These are phyloP conservation scores for Chymomyza amoena DNA, from an alignment of 2,888 invertebrate genomes.

Conservation along the genomic window DNA sequence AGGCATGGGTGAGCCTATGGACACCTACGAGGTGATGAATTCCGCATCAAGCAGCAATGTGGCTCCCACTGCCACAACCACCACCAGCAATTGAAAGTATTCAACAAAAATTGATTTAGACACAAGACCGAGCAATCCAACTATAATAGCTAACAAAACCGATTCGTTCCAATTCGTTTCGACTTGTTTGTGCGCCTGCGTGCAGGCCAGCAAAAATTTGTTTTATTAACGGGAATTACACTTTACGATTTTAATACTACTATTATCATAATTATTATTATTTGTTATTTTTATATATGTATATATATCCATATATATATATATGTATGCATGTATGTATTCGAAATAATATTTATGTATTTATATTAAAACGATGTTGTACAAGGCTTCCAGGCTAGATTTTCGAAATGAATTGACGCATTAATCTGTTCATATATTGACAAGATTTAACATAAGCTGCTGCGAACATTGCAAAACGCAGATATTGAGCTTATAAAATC, in stretches of 20 bases:
- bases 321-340: slow-evolving; percentile 57
- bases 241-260: slow-evolving; percentile 69
- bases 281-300: slow-evolving; percentile 68
- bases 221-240: slow-evolving; percentile 58
- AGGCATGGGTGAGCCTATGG: slow-evolving; percentile 13
- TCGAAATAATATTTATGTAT: slow-evolving; percentile 38
- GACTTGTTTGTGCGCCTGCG: slow-evolving; percentile 51
- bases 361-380: slow-evolving; percentile 54
- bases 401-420: neutral
- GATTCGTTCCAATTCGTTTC: slow-evolving; percentile 4
- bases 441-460: neutral
- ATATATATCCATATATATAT: slow-evolving; percentile 34
- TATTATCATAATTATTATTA: slow-evolving; percentile 50
- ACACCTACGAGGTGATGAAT: slow-evolving; percentile 9
- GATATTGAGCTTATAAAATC: slow-evolving; percentile 51
- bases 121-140: neutral
- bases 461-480: slow-evolving; percentile 8
- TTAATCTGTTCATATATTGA: neutral
- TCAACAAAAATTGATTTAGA: slow-evolving; percentile 12
- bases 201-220: slow-evolving; percentile 59
- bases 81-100: slow-evolving; percentile 67
- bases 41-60: slow-evolving; percentile 20
- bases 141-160: neutral
- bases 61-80: slow-evolving; percentile 45
- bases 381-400: slow-evolving; percentile 61